Evolutionary conservation across 1,140 invertebrate species (phyloP), one percentile per base, ranked within the genome.

Genomic region (Drosophila asahinai): DNA sequence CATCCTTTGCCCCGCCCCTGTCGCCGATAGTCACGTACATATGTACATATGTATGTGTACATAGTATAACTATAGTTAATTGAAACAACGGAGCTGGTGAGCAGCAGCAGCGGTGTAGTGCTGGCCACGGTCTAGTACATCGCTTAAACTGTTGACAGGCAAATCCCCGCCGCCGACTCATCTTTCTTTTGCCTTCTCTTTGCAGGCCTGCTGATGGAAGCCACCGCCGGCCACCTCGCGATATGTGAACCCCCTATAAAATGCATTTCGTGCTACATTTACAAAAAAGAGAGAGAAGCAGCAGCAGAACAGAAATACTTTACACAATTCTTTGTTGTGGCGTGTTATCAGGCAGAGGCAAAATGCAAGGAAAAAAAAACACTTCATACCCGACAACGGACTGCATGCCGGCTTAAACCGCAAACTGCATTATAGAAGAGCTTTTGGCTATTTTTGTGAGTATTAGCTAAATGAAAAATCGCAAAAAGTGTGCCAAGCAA

Each of bases 391-490:
- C 58, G 81, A 90, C 81, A 86, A 84, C 72, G 86, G 75, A 68
- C 30, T 74, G 19, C 57, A 80, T 54, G n/a, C 59, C 65, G 42
- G 47, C 64, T 42, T 57, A 30, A 9, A 25, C 49, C 43, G 59
- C 25, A 40, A 55, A 42, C 49, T 70, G 30, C 40, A 38, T 57
- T 40, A 12, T 15, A 19, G 11, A 60, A 38, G 40, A 15, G 19
- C 22, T 66, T 63, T 19, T 45, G 54, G 54, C 54, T 36, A 52
- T 48, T 81, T 81, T 86, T 90, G 81, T 73, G 86, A 89, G 86
- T 89, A 90, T 89, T 89, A 89, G 65, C 57, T 74, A 86, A 68
- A 89, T 89, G 86, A 89, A 90, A 89, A 90, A 90, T 90, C 81
- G 71, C 86, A 89, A 80, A 64, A 76, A 59, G 55, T 67, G 57